Evolutionary conservation across 1,140 invertebrate genomes (phyloP).

Genomic region (Polypedilum pembai): DNA sequence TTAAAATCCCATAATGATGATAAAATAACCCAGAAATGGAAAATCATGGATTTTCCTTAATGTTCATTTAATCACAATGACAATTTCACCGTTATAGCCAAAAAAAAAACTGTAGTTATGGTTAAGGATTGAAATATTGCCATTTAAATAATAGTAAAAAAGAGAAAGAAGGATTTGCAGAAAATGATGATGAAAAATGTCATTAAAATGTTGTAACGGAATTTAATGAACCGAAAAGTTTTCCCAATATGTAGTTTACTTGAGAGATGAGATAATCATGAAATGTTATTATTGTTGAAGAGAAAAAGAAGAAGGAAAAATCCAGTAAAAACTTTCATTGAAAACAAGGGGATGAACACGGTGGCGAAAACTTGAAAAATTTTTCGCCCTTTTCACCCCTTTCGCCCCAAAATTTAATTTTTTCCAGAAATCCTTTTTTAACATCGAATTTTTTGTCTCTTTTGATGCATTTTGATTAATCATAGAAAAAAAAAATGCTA

Average conservation of each 20-base stretch:
- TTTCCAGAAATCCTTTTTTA: no score
- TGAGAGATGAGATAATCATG: no score
- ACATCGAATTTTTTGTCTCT: no score
- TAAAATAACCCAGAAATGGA: not conserved
- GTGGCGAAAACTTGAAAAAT: no score
- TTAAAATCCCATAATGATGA: not conserved
- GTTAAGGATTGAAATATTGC: not conserved
- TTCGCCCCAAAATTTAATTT: no score
- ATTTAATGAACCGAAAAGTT: not conserved
- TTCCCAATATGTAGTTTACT: not conserved
- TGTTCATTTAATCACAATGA: not conserved
- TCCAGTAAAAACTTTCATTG: no score
- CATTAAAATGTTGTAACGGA: slow-evolving; percentile 5
- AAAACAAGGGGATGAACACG: no score
- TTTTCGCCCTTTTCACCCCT: no score
- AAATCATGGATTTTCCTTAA: not conserved
- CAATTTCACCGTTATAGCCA: not conserved
- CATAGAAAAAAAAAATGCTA: no score
- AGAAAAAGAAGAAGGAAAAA: no score
- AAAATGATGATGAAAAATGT: not conserved
- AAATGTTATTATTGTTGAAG: no score
- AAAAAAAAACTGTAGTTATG: not conserved
- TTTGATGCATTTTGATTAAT: no score
- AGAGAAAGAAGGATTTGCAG: not conserved
- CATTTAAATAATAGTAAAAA: not conserved